Evolutionary conservation across 1,140 invertebrate species (phyloP), one percentile per base, ranked within the genome.

Genomic region (Heliothis subflexa): DNA sequence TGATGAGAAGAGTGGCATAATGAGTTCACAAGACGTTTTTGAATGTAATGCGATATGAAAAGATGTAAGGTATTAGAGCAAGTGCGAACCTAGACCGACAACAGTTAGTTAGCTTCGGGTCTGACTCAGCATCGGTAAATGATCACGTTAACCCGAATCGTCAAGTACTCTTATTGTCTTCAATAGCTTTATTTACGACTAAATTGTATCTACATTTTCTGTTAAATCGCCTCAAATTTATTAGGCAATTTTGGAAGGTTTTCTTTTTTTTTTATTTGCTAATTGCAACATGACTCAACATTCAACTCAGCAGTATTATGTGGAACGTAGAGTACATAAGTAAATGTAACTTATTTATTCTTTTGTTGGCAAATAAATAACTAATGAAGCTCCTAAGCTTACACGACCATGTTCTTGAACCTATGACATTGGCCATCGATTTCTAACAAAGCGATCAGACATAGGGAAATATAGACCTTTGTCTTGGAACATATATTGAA

Each of bases 21-120:
- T 82, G 86, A 88, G 85, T 82, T 74, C 83, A 78, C 75, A 74
- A 77, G 76, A 78, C 72, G 81, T 83, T 82, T 88, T 82, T 89
- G 76, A 87, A 85, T 84, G 86, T 89, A 89, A 88, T 86, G 83
- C 84, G 84, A 90, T 90, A 85, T 85, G 81, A 86, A 87, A 88
- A 86, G 77, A 93, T 91, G 87, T 93, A 82, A 90, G 88, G 84
- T 90, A 92, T 88, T 85, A 84, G 92, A 89, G 82, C 90, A 86
- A 84, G 76, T 83, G 82, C 57, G 80, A 87, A 91, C 89, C 84
- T 88, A 92, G 84, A 83, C 81, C 78, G 85, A 85, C 85, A 45
- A 91, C 90, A 88, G 89, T 92, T 91, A 87, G 88, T 90, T 90
- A 91, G 84, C 79, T 81, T 83, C 81, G 82, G 82, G 86, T 86